Percentiles rank a stretch among this genome's conserved stretches.
phyloP scores from a whole-genome alignment of 2,888 invertebrate genomes.

The Lycaena phlaeas region DNA sequence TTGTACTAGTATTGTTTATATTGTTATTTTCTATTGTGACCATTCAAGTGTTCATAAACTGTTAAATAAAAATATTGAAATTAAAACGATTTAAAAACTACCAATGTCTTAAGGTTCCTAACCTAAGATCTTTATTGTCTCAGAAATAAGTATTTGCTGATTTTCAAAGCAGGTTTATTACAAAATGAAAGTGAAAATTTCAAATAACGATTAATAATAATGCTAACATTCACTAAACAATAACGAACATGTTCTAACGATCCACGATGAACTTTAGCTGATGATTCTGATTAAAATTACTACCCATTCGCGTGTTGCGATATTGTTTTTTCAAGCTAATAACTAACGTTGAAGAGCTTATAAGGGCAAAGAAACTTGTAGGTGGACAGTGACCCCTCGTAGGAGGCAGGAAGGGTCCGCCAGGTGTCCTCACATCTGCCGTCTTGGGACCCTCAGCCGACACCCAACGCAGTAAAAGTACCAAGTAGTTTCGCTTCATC shows the following conservation, averaged over 20 bases:
- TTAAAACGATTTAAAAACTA: too few species aligned
- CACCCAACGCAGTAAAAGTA: conserved; percentile 37
- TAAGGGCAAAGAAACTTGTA: conserved; percentile 54
- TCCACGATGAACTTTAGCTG: conserved; percentile 18
- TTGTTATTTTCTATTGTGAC: too few species aligned
- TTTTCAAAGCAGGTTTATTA: too few species aligned
- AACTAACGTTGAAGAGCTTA: conserved; percentile 31
- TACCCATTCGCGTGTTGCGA: conserved; percentile 54
- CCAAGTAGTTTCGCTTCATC: conserved; percentile 46
- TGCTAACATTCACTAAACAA: too few species aligned
- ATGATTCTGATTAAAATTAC: conserved; percentile 19
- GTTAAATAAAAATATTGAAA: too few species aligned
- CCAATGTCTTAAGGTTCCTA: too few species aligned
- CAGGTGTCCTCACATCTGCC: conserved; percentile 69
- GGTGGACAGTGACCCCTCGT: conserved; percentile 65
- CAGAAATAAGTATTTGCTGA: too few species aligned
- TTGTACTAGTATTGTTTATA: too few species aligned
- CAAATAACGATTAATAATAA: too few species aligned
- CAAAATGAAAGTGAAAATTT: too few species aligned
- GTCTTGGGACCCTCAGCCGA: conserved; percentile 45
- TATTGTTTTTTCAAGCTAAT: conserved; percentile 41
- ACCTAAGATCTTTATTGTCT: too few species aligned
- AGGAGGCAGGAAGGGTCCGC: conserved; percentile 62
- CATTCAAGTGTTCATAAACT: too few species aligned
- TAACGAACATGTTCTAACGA: conserved; percentile 12